Base-by-base conservation (phyloP, 2,797 vertebrate species). In the Hoplostethus atlanticus region DNA sequence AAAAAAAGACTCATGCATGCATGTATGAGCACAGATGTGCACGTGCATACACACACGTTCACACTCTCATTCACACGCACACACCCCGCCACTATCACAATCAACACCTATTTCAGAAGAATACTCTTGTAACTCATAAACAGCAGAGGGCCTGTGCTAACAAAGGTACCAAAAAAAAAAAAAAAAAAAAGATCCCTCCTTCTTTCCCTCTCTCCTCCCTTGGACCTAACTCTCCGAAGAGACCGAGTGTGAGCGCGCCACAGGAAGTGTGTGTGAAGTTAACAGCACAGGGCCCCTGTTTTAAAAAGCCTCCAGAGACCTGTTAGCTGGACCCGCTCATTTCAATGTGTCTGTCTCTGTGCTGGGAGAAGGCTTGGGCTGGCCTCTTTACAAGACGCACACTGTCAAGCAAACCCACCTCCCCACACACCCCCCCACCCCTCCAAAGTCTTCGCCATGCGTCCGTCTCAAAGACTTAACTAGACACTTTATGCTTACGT, bases 301-400 rank as follows among this genome's bases (percentile, higher is more conserved):
- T 94, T 94, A 96, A 96, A 96, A 95, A 88, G 91, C 88, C 95
- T 95, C 93, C 79, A 84, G 94, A 95, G 94, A 91, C 93, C 94
- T 95, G 94, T 95, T 96, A 96, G 93, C 91, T 86, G 91, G 89
- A 92, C 21, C 93, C 90, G 88, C 95, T 92, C 91, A 94, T 96
- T 96, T 96, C 94, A 94, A 92, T 93, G 93, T 93, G 90, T 92
- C 93, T 95, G 91, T 93, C 92, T 95, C 76, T 76, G 91, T 80
- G 74, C 63, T 64, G 79, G 81, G 76, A 81, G 84, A 87, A 84
- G 77, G 83, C 77, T 78, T 3, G 62, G 65, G 64, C 80, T 73
- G 81, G 87, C 83, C 87, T 89, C 89, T 89, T 90, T 92, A 87
- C 77, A 68, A 93, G 93, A 83, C 79, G 55, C 92, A 92, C 90